These are phyloP conservation scores for Ochropleura plecta DNA, from an alignment of 2,888 invertebrate species.

Conservation along the genomic window DNA sequence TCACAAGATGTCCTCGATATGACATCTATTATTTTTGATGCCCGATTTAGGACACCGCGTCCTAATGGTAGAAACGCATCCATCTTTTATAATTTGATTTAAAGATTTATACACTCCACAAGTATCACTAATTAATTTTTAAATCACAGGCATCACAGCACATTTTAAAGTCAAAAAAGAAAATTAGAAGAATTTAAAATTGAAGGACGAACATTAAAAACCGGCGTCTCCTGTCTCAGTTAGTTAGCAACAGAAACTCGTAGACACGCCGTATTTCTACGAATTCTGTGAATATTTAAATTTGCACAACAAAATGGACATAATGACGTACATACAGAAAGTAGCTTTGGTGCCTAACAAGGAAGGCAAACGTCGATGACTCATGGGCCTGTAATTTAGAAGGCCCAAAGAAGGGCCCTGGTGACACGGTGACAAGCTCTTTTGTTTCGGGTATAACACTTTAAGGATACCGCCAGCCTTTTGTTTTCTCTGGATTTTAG, in stretches of 20 bases:
- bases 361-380: slow-evolving; percentile 62
- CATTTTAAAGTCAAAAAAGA: background rate
- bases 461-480: slow-evolving; percentile 40
- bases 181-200: background rate
- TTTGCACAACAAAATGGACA: slow-evolving; percentile 61
- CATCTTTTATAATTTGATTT: slow-evolving; percentile 27
- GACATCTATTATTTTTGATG: slow-evolving; percentile 38
- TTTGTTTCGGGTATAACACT: slow-evolving; percentile 37
- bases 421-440: slow-evolving; percentile 44
- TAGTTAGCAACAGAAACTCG: slow-evolving; percentile 44
- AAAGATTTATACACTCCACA: slow-evolving; percentile 11
- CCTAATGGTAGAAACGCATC: slow-evolving; percentile 23
- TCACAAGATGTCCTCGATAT: slow-evolving; percentile 26
- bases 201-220: slow-evolving; percentile 15
- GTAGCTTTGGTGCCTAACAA: slow-evolving; percentile 57
- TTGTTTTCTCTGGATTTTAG: slow-evolving; percentile 8
- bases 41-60: slow-evolving; percentile 21
- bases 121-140: background rate
- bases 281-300: slow-evolving; percentile 61
- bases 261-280: slow-evolving; percentile 49
- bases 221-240: slow-evolving; percentile 18
- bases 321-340: slow-evolving; percentile 63
- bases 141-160: slow-evolving; percentile 4
- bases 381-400: slow-evolving; percentile 62
- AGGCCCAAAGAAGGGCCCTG: slow-evolving; percentile 53